Percentiles rank a stretch among this genome's conserved stretches.
These are phyloP conservation scores for Paragorgia papillata DNA, from an alignment of 92 coral and sea anemone genomes.

Conservation along the genomic window DNA sequence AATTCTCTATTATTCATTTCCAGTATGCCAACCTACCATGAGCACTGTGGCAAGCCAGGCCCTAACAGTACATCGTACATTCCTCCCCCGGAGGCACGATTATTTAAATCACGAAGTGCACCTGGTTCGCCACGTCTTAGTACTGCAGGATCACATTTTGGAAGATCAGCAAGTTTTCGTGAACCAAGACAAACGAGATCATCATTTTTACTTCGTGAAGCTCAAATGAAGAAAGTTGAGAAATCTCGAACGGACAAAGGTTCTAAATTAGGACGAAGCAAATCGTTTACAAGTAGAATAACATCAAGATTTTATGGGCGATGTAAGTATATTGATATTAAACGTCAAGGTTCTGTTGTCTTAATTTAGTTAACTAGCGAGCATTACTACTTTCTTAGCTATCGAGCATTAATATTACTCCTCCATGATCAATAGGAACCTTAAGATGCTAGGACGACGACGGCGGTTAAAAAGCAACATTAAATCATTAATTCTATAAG, in stretches of 20 bases:
- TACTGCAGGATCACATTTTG: constrained; percentile 14
- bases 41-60: constrained; percentile 92
- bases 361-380: too few relatives aligned
- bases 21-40: constrained; percentile 95
- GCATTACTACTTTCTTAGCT: too few relatives aligned
- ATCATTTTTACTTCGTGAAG: constrained; percentile 51
- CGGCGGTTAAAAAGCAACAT: too few relatives aligned
- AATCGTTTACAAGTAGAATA: constrained; percentile 70
- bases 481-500: too few relatives aligned
- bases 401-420: too few relatives aligned
- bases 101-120: constrained; percentile 93
- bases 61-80: constrained; percentile 86
- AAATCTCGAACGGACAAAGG: constrained; percentile 55
- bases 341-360: too few relatives aligned
- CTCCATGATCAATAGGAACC: too few relatives aligned
- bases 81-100: constrained; percentile 91
- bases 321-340: constrained; percentile 8
- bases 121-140: constrained; percentile 82
- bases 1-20: not conserved
- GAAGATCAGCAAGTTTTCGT: constrained; percentile 36
- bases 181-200: constrained; percentile 64
- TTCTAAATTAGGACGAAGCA: constrained; percentile 79
- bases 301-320: constrained; percentile 7
- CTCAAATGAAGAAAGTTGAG: constrained; percentile 64
- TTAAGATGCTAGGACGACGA: too few relatives aligned